These are phyloP conservation scores for Patagioenas fasciata DNA, from an alignment of 2,113 vertebrate species.

Conservation along the genomic window DNA sequence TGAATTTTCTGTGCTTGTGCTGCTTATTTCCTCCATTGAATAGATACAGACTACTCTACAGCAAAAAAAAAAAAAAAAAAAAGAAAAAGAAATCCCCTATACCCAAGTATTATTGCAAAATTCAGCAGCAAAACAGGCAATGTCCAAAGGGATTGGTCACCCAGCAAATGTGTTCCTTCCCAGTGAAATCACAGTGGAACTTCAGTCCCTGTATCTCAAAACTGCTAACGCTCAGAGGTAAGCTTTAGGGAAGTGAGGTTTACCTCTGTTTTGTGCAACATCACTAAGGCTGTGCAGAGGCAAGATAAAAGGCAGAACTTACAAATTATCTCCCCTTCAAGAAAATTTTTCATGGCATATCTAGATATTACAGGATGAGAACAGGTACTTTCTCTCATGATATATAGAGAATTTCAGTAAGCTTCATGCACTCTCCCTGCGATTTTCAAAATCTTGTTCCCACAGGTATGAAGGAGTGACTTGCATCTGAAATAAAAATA, in stretches of 20 bases:
- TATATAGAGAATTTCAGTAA: neutral
- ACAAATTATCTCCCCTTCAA: neutral
- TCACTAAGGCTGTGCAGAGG: neutral
- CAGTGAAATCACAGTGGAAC: neutral
- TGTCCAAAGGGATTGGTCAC: neutral
- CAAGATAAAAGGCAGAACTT: neutral
- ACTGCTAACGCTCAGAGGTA: neutral
- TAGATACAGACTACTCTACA: neutral
- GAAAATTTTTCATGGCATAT: neutral
- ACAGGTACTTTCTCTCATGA: accelerated
- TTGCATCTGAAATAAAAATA: neutral
- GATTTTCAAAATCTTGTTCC: neutral
- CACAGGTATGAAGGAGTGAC: neutral
- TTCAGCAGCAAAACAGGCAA: neutral
- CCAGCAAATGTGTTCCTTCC: neutral
- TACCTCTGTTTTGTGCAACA: neutral
- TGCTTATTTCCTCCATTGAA: neutral
- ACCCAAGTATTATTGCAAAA: no score
- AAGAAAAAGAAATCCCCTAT: no score
- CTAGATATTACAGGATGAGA: neutral
- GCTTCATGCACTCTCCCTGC: neutral
- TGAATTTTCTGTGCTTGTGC: neutral
- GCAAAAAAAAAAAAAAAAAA: no score
- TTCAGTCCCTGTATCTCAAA: neutral
- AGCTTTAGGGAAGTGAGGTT: neutral